Conservation (phyloP, 2,797 vertebrate genomes). For the Neoniphon sammara region DNA sequence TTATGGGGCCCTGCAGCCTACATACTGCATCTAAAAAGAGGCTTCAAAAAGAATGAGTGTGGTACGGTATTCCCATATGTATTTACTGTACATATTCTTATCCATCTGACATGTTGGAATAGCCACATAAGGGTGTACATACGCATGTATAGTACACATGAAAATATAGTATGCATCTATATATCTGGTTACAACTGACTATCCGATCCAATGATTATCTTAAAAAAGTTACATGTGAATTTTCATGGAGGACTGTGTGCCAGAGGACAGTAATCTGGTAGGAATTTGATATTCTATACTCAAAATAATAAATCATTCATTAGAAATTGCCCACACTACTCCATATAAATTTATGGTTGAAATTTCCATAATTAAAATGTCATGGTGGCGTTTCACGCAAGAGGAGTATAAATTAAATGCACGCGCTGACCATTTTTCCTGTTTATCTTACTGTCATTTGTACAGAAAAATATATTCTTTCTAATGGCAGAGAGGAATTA, state of each 20-base stretch:
- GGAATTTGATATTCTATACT: background rate
- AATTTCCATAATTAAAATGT: constrained; percentile 14
- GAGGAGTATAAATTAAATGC: constrained; percentile 10
- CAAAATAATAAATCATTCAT: background rate
- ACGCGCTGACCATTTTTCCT: background rate
- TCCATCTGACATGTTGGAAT: background rate
- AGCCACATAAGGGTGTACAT: background rate
- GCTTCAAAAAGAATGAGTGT: constrained; percentile 27
- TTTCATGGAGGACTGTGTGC: background rate
- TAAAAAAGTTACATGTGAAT: background rate
- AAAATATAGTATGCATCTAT: background rate
- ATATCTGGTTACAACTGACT: background rate
- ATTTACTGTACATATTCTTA: background rate
- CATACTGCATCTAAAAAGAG: constrained; percentile 34
- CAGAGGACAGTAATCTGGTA: background rate
- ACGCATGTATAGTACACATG: background rate
- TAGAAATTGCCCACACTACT: background rate
- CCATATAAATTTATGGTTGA: background rate
- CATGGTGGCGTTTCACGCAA: background rate
- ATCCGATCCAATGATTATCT: constrained; percentile 3
- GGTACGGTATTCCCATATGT: background rate
- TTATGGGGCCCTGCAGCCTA: constrained; percentile 33
- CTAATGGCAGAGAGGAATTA: background rate
- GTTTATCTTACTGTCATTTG: constrained; percentile 2
- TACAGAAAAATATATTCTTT: constrained; percentile 14